These are phyloP conservation scores for Prunella himalayana DNA, from an alignment of 2,113 vertebrate species.

Conservation along the genomic window DNA sequence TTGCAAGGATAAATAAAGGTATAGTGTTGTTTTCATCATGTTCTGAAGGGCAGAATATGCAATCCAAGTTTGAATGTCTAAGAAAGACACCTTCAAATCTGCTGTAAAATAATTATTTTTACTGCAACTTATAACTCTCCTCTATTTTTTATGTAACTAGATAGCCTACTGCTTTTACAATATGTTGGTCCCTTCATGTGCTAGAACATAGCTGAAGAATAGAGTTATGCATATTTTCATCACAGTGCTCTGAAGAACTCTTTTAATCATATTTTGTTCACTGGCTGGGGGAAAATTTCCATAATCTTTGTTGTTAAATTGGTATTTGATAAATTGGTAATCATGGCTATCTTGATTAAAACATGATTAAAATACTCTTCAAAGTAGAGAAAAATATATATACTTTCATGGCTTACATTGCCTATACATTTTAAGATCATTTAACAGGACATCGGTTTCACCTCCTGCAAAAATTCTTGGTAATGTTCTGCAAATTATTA, in stretches of 20 bases:
- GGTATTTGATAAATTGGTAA: slow-evolving; percentile 63
- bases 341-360: slow-evolving; percentile 49
- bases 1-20: background rate
- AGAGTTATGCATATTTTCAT: slow-evolving; percentile 48
- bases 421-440: slow-evolving; percentile 22
- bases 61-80: background rate
- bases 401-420: background rate
- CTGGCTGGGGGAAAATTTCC: slow-evolving; percentile 41
- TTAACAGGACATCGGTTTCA: background rate
- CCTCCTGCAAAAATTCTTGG: background rate
- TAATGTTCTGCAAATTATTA: background rate
- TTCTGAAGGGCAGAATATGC: background rate
- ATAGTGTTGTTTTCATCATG: background rate
- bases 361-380: slow-evolving; percentile 47
- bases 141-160: background rate
- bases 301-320: slow-evolving; percentile 67
- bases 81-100: background rate
- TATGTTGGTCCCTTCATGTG: slow-evolving; percentile 33
- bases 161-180: slow-evolving; percentile 36
- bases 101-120: slow-evolving; percentile 20
- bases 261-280: slow-evolving; percentile 60
- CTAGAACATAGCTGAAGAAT: slow-evolving; percentile 11
- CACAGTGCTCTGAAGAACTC: slow-evolving; percentile 35
- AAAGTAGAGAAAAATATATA: slow-evolving; percentile 7
- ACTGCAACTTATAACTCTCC: background rate